phyloP scores from a whole-genome alignment of 2,888 invertebrate genomes.

The Aporophyla lueneburgensis region DNA sequence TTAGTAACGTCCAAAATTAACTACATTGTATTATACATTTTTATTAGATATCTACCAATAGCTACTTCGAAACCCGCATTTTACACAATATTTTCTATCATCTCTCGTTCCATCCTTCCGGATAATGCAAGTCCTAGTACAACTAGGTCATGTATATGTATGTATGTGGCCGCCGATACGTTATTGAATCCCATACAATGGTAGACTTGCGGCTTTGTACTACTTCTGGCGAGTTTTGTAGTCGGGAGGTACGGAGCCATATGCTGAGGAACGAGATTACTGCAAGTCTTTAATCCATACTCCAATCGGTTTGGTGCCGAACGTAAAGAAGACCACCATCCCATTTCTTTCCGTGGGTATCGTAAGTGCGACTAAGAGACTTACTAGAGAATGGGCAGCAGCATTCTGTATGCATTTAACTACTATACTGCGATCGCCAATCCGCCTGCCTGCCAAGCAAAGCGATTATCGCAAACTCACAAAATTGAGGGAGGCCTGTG shows the following conservation, averaged over 20 bases:
- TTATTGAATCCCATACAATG: conserved; percentile 50
- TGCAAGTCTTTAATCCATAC: not conserved
- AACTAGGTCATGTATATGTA: conserved; percentile 2
- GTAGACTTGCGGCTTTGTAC: conserved; percentile 44
- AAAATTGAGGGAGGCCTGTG: no score
- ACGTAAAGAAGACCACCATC: no score
- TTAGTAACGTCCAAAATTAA: not conserved
- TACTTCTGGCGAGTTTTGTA: conserved; percentile 46
- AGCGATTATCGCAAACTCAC: no score
- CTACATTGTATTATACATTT: not conserved
- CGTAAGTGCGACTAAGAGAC: no score
- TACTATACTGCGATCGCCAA: no score
- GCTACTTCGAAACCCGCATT: not conserved
- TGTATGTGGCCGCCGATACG: conserved; percentile 28
- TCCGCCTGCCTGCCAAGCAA: no score
- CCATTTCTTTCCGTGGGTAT: no score
- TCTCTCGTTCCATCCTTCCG: not conserved
- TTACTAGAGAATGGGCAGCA: no score
- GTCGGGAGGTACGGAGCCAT: not conserved
- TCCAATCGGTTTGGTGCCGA: no score
- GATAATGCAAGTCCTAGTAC: conserved; percentile 29
- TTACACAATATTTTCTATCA: not conserved
- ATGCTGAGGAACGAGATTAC: conserved; percentile 40
- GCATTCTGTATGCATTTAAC: no score
- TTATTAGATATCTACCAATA: not conserved